A percentile compares a stretch with the other conserved stretches of the same genome.
phyloP scores from a whole-genome alignment of 2,113 vertebrate genomes.

The Pitta sordida region DNA sequence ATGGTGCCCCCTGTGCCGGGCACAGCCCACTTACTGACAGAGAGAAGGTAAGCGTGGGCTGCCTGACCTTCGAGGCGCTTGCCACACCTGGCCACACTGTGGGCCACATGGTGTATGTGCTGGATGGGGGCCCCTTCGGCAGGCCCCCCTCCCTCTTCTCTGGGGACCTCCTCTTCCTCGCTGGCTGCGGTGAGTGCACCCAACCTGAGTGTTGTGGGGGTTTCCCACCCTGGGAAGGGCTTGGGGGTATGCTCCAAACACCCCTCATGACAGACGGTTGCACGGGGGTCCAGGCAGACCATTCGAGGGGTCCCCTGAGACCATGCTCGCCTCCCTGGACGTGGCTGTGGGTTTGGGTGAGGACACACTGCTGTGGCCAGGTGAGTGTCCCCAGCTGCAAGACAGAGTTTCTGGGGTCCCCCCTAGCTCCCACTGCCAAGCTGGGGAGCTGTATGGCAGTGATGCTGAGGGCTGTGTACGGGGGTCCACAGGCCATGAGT shows the following conservation, averaged over 20 bases:
- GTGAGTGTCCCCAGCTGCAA: conserved; percentile 51
- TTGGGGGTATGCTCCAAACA: background rate
- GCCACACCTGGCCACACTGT: conserved; percentile 93
- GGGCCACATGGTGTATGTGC: conserved; percentile 92
- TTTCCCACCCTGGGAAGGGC: background rate
- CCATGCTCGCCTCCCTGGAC: conserved; percentile 93
- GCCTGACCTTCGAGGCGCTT: conserved; percentile 84
- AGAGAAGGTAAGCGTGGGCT: conserved; percentile 83
- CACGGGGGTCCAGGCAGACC: conserved; percentile 79
- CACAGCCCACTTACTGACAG: conserved; percentile 84
- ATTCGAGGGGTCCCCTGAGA: conserved; percentile 89
- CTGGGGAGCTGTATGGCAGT: accelerated
- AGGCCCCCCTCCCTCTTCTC: conserved; percentile 90
- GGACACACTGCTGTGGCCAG: conserved; percentile 91
- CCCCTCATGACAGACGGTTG: background rate
- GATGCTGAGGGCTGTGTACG: accelerated
- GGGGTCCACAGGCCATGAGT: conserved; percentile 84
- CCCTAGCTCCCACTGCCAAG: background rate
- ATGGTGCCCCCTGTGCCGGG: background rate
- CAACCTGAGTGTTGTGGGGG: background rate
- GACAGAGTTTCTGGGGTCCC: background rate
- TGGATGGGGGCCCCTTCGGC: conserved; percentile 79
- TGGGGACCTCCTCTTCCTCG: conserved; percentile 94
- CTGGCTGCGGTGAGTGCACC: conserved; percentile 86
- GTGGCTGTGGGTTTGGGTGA: conserved; percentile 81